Evolutionary conservation across 1,140 invertebrate genomes (phyloP), one percentile per base, ranked within the genome.

Genomic region (Formica exsecta): DNA sequence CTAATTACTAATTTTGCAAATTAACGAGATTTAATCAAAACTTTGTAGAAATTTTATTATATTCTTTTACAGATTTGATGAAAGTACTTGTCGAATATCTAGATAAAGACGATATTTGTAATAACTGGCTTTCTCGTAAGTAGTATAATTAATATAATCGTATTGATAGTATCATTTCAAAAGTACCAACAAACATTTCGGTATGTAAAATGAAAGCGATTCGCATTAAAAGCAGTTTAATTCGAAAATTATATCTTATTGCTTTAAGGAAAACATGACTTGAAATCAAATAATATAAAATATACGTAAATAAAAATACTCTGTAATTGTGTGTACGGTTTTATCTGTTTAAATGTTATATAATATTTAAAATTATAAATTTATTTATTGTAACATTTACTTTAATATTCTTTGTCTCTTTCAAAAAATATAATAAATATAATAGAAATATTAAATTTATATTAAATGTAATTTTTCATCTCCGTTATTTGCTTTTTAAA

Each of bases 91-190:
- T 70, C 54, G 32, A 6, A 48, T 75, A 70, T 73, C 65, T 48
- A 57, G 65, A 86, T 51, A 44, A 88, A 84, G 32, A 41, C n/a
- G 38, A n/a, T 29, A 44, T 44, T 87, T 38, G 36, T 88, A 86
- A 86, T 36, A 75, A 80, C 83, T 76, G 2, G 1, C n/a, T 81
- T 83, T 57, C 9, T 70, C 36, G 29, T 79, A 90, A 89, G 77
- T 61, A 84, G 66, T 5, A 22, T 59, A 59, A 59, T 22, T 22
- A 59, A 59, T 11, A 7, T 22, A 59, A 59, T 59, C n/a, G 2
- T 6, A 5, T 16, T 25, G 57, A 41, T 75, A 73, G 51, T 44
- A 71, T 68, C 54, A 7, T 75, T 71, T 71, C 36, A 57, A 86
- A 84, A 77, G 19, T n/a, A 51, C 25, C n/a, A 66, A 76, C 86